Evolutionary conservation across 2,113 vertebrate species (phyloP), one percentile per base, ranked within the genome.

Genomic region (Brachyhypopomus occidentalis): DNA sequence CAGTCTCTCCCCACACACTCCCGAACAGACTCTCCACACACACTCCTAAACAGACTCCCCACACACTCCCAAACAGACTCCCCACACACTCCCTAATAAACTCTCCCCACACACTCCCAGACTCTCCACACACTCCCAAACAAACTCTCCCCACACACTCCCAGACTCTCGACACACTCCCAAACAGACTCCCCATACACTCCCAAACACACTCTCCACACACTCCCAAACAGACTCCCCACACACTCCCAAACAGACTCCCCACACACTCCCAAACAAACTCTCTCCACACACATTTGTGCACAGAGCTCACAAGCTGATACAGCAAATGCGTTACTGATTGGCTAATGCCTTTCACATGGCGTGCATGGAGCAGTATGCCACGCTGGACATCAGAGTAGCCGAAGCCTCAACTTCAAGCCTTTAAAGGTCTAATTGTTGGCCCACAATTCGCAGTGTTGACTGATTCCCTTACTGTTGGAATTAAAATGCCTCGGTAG

Each of bases 301-400:
- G 38, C 72, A 41, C 48, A 52, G 41, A 27, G 25, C 62, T 38
- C 30, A 41, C 2, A 25, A 77, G 23, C 62, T 77, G 76, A 56
- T 62, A 55, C 30, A 17, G 74, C 38, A 36, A 27, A 7, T 22
- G 30, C 62, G 11, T 66, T 25, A 27, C 12, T 20, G 22, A n/a
- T 79, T 22, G 45, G 59, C 20, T 30, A 14, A 70, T 55, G 64
- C 56, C 22, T 52, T 59, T 30, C 41, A 60, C 66, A 71, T 30
- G 70, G 64, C 36, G 70, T 69, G 56, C 22, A 27, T 23, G 36
- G 11, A 27, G 75, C 23, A n/a, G 22, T 34, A 19, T n/a, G 36
- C 22, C 59, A 77, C 22, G 8, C 36, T 0, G 27, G 30, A 17
- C 45, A 66, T 66, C 77, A 56, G 34, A 25, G 66, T 14, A 59